Conservation (phyloP, 1,140 invertebrate genomes). For the Ylistrum balloti region DNA sequence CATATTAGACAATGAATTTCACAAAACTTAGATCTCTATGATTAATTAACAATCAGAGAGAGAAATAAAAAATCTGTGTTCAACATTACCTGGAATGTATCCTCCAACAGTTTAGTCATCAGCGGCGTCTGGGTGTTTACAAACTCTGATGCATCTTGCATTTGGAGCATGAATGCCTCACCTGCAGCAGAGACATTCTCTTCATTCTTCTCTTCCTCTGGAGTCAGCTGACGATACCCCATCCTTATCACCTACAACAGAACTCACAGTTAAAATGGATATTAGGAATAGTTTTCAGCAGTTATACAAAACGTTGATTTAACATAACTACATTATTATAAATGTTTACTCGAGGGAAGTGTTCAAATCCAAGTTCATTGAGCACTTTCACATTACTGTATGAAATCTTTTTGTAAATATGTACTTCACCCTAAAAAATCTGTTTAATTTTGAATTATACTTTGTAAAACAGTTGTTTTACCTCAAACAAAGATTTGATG, state of each 20-base stretch:
- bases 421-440: too few species aligned
- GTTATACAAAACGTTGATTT: too few species aligned
- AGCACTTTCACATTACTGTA: too few species aligned
- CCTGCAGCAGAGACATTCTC: constrained; percentile 76
- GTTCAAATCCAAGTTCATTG: too few species aligned
- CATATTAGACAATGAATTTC: too few species aligned
- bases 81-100: constrained; percentile 75
- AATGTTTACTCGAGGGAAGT: too few species aligned
- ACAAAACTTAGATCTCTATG: background rate
- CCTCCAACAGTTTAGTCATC: constrained; percentile 78
- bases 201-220: constrained; percentile 80
- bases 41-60: background rate
- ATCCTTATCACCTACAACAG: constrained; percentile 77
- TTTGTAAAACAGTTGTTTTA: constrained; percentile 55
- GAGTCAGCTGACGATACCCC: constrained; percentile 78
- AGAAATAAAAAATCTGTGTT: background rate
- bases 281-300: too few species aligned
- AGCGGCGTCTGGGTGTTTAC: constrained; percentile 81
- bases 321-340: too few species aligned
- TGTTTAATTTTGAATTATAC: too few species aligned
- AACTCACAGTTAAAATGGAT: background rate
- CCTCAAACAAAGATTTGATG: constrained; percentile 82
- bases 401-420: too few species aligned
- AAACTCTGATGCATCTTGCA: constrained; percentile 81
- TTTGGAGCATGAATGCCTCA: constrained; percentile 80